phyloP scores from a whole-genome alignment of 2,888 invertebrate genomes.

The Yponomeuta plumbellus region DNA sequence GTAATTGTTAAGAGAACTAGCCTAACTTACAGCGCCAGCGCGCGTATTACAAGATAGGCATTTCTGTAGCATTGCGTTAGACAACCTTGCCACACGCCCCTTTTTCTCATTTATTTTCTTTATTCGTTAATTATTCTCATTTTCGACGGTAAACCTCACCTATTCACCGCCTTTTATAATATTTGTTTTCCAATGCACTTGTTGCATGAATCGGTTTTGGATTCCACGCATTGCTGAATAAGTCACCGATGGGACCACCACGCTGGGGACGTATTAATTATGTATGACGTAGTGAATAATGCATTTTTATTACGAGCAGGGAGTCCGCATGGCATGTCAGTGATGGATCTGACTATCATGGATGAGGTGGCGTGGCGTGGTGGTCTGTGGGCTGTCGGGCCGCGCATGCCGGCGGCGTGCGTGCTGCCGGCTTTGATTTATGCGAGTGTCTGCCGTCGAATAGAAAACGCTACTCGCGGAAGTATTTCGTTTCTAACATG shows the following conservation, averaged over 20 bases:
- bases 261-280: neutral
- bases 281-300: neutral
- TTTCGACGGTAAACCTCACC: too few relatives aligned
- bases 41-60: neutral
- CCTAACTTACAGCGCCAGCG: neutral
- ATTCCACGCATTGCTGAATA: neutral
- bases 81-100: neutral
- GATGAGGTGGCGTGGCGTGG: neutral
- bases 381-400: neutral
- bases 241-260: neutral
- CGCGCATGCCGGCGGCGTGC: neutral
- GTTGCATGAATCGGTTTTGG: too few relatives aligned
- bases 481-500: neutral
- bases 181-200: too few relatives aligned
- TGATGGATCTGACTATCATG: neutral
- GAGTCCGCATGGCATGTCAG: neutral
- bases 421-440: neutral
- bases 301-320: neutral
- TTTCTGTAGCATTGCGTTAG: neutral
- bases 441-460: neutral
- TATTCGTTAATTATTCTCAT: too few relatives aligned
- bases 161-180: too few relatives aligned
- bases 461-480: neutral
- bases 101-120: too few relatives aligned
- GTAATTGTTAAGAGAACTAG: constrained; percentile 4